Evolutionary conservation across 1,140 invertebrate genomes (phyloP), one percentile per base, ranked within the genome.

Genomic region (Globodera ellingtonae): DNA sequence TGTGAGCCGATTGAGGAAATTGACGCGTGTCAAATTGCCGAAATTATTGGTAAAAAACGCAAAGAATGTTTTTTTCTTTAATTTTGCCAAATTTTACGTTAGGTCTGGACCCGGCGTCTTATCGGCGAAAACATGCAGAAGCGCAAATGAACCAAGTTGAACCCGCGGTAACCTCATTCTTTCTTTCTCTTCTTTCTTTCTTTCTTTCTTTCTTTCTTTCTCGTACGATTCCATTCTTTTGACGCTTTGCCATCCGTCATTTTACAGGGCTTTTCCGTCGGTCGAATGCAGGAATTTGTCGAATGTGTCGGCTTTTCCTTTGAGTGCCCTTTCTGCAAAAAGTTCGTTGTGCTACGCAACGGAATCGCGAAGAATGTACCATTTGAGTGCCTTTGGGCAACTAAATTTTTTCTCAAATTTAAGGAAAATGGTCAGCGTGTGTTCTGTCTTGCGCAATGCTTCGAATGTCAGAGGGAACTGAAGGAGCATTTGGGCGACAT

Each of bases 1-100:
- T 96, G 95, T 88, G 95, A 98, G 82, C 96, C 96, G 18, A 95
- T 99, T 52, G 94, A 97, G 84, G 95, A 95, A 3, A 94, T 95
- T 75, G 96, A 98, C 91, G 92, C 94, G 46, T 93, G 93, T 74
- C 92, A 94, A 78, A 93, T 99, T 70, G 97, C 97, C 4, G 93
- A 95, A 87, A 93, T 94, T 89, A 91, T 99, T 75, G 97, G 96
- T 82, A n/a, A 74, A n/a, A 74, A 24, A 72, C 8, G 9, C 9
- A 15, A 79, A 79, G 9, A 46, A 72, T 21, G 9, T 24, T 9
- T 72, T 47, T 73, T 18, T 6, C 18, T 52, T 56, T 7, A 80
- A 80, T 35, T 79, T 10, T 21, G 24, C 7, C 10, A 50, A 62
- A 77, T 77, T 67, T 69, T 69, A 44, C 46, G 7, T 44, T 24